phyloP scores from a whole-genome alignment of 2,888 invertebrate genomes.

The Octodonta nipae region DNA sequence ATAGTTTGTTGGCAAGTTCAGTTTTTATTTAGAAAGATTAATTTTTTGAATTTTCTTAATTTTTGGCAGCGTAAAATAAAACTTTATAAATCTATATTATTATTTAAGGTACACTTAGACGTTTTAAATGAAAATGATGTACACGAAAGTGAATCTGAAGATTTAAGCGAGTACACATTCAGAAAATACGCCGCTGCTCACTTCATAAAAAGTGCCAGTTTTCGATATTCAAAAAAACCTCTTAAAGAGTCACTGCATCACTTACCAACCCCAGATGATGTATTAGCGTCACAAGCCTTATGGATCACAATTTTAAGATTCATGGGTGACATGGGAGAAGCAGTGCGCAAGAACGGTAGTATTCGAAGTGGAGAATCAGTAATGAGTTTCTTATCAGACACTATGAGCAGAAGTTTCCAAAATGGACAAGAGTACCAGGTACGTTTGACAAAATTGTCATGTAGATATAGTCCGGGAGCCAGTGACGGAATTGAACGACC shows the following conservation, averaged over 20 bases:
- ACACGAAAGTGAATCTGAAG: too few relatives aligned
- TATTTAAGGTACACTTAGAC: too few relatives aligned
- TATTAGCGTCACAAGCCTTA: conserved; percentile 66
- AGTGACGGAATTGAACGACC: too few relatives aligned
- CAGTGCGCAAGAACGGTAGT: conserved; percentile 50
- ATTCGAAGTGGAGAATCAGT: conserved; percentile 61
- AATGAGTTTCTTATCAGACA: conserved; percentile 74
- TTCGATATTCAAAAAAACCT: conserved; percentile 65
- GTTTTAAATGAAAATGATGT: too few relatives aligned
- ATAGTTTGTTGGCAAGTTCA: too few relatives aligned
- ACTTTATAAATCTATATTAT: too few relatives aligned
- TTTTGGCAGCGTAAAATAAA: too few relatives aligned
- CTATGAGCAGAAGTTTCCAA: conserved; percentile 59
- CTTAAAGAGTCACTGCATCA: conserved; percentile 70
- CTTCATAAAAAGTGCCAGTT: conserved; percentile 65
- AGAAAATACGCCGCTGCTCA: conserved; percentile 88
- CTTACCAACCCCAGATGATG: conserved; percentile 67
- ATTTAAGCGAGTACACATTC: conserved; percentile 69
- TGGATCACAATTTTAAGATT: conserved; percentile 85
- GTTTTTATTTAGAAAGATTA: too few relatives aligned
- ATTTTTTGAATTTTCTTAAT: too few relatives aligned
- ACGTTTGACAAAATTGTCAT: too few relatives aligned
- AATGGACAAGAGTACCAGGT: conserved; percentile 50
- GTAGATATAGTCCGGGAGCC: too few relatives aligned
- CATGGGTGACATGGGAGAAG: conserved; percentile 84